These are phyloP conservation scores for Megathymus violae DNA, from an alignment of 1,140 invertebrate genomes.

Conservation along the genomic window DNA sequence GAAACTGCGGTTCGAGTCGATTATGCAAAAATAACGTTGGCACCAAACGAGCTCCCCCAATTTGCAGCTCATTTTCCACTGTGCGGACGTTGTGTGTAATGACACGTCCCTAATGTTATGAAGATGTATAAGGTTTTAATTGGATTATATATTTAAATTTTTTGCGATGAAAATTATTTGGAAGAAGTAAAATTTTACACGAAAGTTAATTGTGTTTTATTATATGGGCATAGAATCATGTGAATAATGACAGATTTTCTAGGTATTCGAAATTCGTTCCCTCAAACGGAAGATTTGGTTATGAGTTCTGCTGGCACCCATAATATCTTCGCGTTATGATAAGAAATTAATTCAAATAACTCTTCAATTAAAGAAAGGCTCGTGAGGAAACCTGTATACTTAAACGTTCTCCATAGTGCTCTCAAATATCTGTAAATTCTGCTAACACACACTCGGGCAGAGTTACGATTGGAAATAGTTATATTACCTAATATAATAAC, in stretches of 20 bases:
- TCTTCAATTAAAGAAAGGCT: too few species aligned
- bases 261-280: not conserved
- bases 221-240: not conserved
- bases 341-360: too few species aligned
- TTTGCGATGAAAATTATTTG: not conserved
- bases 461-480: too few species aligned
- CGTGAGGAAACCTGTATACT: too few species aligned
- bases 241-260: not conserved
- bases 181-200: not conserved
- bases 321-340: too few species aligned
- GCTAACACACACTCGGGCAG: too few species aligned
- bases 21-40: conserved; percentile 71
- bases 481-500: too few species aligned
- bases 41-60: conserved; percentile 56
- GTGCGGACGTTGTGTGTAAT: conserved; percentile 53
- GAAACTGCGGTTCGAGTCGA: conserved; percentile 62
- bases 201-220: conserved; percentile 24
- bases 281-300: too few species aligned
- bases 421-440: too few species aligned
- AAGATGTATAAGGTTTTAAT: conserved; percentile 17
- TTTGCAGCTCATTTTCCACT: conserved; percentile 64
- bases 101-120: conserved; percentile 44
- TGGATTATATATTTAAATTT: conserved; percentile 6
- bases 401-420: too few species aligned
- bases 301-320: too few species aligned